These are phyloP conservation scores for Lasioglossum oenotherae DNA, from an alignment of 2,888 invertebrate species.

Conservation along the genomic window DNA sequence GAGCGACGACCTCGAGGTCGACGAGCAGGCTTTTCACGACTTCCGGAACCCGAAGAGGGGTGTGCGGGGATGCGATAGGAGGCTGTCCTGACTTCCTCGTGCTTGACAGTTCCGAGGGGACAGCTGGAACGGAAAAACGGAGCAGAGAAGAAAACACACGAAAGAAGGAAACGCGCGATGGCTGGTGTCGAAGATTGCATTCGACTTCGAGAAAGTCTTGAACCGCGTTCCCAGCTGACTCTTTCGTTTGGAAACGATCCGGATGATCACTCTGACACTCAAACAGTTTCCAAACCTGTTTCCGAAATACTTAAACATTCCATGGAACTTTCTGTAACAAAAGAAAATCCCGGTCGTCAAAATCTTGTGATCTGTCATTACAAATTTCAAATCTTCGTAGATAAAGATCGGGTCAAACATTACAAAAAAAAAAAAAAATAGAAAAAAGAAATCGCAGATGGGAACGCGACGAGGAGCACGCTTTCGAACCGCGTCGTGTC, in stretches of 20 bases:
- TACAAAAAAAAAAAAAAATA: background rate
- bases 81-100: background rate
- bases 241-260: background rate
- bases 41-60: background rate
- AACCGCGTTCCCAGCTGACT: background rate
- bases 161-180: background rate
- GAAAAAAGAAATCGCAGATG: background rate
- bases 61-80: background rate
- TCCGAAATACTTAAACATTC: background rate
- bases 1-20: slow-evolving; percentile 39
- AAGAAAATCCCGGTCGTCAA: background rate
- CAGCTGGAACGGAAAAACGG: background rate
- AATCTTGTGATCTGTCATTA: background rate
- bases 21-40: background rate
- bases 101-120: background rate
- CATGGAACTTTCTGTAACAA: background rate
- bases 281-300: background rate
- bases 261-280: background rate
- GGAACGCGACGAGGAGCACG: slow-evolving; percentile 1
- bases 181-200: slow-evolving; percentile 26
- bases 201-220: slow-evolving; percentile 7
- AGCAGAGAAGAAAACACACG: background rate
- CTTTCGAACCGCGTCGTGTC: slow-evolving; percentile 23
- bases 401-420: background rate
- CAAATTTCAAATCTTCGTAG: background rate